phyloP scores from a whole-genome alignment of 2,113 vertebrate species.

The Caretta caretta region DNA sequence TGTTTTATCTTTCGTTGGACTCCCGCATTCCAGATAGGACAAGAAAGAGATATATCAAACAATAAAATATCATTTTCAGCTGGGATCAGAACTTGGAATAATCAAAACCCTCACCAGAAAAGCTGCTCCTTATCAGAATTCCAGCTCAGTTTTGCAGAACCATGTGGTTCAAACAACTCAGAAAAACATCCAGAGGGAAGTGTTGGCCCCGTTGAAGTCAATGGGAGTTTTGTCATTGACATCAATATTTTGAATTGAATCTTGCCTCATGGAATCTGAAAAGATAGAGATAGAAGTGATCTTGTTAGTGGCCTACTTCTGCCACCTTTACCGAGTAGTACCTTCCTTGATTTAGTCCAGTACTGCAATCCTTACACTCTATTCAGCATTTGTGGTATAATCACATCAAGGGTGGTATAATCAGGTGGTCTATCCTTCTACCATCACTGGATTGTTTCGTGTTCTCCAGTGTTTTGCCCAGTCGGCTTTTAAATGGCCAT shows the following conservation, averaged over 20 bases:
- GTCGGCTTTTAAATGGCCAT: not conserved
- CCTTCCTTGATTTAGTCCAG: not conserved
- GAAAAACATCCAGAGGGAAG: not conserved
- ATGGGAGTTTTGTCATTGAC: not conserved
- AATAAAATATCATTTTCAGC: not conserved
- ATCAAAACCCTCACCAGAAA: not conserved
- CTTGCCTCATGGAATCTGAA: not conserved
- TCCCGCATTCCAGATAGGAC: not conserved
- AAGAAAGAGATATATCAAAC: not conserved
- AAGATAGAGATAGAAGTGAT: not conserved
- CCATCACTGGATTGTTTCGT: not conserved
- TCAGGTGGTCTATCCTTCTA: not conserved
- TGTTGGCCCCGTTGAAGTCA: not conserved
- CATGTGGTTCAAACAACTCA: not conserved
- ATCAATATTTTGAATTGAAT: not conserved
- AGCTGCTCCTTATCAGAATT: not conserved
- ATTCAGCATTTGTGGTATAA: fast-evolving
- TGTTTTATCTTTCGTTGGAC: not conserved
- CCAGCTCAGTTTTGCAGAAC: not conserved
- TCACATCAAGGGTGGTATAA: not conserved
- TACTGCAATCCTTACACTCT: not conserved
- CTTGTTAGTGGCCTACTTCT: not conserved
- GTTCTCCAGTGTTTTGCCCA: not conserved
- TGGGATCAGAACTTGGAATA: not conserved
- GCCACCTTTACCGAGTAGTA: not conserved